These are phyloP conservation scores for Neoaliturus tenellus DNA, from an alignment of 2,888 invertebrate species.

Conservation along the genomic window DNA sequence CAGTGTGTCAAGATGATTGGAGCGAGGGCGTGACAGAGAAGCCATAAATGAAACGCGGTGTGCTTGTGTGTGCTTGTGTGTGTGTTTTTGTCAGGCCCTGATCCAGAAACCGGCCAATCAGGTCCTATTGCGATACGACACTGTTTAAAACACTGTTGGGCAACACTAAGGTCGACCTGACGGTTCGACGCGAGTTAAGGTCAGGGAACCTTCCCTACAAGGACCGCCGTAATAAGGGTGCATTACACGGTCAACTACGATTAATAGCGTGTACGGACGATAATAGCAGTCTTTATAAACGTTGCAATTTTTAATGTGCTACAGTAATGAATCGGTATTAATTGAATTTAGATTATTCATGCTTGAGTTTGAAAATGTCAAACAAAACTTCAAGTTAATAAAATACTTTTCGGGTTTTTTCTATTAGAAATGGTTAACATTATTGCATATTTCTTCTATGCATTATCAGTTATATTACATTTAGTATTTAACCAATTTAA, in stretches of 20 bases:
- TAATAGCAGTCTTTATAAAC: background rate
- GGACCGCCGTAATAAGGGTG: background rate
- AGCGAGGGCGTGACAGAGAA: constrained; percentile 9
- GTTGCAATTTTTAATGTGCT: too few relatives aligned
- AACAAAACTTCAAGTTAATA: too few relatives aligned
- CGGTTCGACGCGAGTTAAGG: background rate
- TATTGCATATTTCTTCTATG: too few relatives aligned
- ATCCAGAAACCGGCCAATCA: constrained; percentile 33
- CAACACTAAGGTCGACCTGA: constrained; percentile 15
- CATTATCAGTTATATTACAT: too few relatives aligned
- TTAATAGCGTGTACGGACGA: background rate
- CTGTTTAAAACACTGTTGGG: constrained; percentile 21
- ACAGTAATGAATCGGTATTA: too few relatives aligned
- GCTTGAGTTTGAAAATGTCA: too few relatives aligned
- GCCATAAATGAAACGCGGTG: background rate
- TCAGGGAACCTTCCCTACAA: background rate
- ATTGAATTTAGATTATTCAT: too few relatives aligned
- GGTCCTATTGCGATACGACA: constrained; percentile 6
- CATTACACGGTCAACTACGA: background rate
- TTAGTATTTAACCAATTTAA: too few relatives aligned
- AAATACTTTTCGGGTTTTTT: too few relatives aligned
- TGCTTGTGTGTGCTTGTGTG: background rate
- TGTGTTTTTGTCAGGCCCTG: background rate
- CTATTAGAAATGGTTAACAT: too few relatives aligned
- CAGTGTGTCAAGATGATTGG: constrained; percentile 12